Percentiles rank a stretch among this genome's conserved stretches.
phyloP scores from a whole-genome alignment of 2,113 vertebrate genomes.

The Columba janthina region DNA sequence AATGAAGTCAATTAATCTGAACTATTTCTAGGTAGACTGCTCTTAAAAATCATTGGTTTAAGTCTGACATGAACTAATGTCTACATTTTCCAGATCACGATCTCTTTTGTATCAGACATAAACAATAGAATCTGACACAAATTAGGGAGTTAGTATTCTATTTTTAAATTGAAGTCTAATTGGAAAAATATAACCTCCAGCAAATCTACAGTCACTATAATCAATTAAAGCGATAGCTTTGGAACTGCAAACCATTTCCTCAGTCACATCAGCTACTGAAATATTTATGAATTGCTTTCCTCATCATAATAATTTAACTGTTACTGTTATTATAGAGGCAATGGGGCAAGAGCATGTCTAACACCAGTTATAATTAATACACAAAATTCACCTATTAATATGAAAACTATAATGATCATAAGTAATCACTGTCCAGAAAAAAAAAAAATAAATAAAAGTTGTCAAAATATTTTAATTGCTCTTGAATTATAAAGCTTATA shows the following conservation, averaged over 20 bases:
- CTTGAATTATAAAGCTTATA: neutral
- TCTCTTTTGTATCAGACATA: neutral
- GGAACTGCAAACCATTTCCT: neutral
- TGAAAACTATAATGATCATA: neutral
- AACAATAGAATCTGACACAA: conserved; percentile 5
- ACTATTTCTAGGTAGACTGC: conserved; percentile 31
- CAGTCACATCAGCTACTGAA: neutral
- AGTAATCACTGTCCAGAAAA: neutral
- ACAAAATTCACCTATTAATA: neutral
- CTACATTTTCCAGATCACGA: neutral
- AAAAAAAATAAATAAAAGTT: neutral
- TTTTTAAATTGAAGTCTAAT: conserved; percentile 30
- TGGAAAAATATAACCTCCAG: conserved; percentile 35
- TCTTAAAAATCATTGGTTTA: conserved; percentile 24
- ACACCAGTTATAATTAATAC: neutral
- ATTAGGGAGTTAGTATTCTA: neutral
- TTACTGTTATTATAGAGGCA: neutral
- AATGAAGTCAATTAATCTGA: conserved; percentile 45
- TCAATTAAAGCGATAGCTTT: neutral
- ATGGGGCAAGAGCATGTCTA: neutral
- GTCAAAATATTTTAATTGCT: neutral
- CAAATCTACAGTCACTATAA: conserved; percentile 11
- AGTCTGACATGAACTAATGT: neutral
- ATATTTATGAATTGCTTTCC: conserved; percentile 21
- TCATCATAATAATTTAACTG: neutral